Base-by-base conservation (phyloP, 2,113 vertebrate species). In the Aegotheles bennettii region DNA sequence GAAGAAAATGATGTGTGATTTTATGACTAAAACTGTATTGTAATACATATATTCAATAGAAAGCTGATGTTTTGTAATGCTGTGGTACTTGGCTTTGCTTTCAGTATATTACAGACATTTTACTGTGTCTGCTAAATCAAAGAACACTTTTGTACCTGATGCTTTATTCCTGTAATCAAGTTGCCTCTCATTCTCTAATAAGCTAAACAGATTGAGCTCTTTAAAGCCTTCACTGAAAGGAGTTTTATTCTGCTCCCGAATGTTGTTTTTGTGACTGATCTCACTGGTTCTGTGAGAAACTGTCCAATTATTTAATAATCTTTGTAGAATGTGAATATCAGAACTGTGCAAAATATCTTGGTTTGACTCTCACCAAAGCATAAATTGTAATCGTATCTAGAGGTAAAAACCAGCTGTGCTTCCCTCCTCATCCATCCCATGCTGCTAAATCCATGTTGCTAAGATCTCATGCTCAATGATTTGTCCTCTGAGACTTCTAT, bases 101-200 rank as follows among this genome's bases (percentile, higher is more conserved):
- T 87, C 57, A 71, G 40, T 51, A 6, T 60, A 36, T 84, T 59
- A 42, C 75, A 88, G 54, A 29, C 6, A 31, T 92, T 89, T 90
- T 77, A 63, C 60, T 71, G 60, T 63, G 56, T 84, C 89, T 73
- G 56, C 69, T 73, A 61, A 87, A 91, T 97, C 73, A 84, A 92
- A 77, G 81, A 89, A 15, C 0, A 5, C 48, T 96, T 97, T 79
- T 87, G 77, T 82, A 96, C 69, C 45, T 89, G 57, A 45, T 92
- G 91, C 74, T 91, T 71, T 94, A 78, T 78, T 92, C 64, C 74
- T 84, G 43, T 89, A 89, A 91, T 94, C 89, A 82, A 78, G 77
- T 91, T 94, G 61, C 74, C 25, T 93, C 61, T 91, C 36, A 31
- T 91, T 91, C 23, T 70, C 31, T 64, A 74, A 56, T 75, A 87